A percentile compares a stretch with the other conserved stretches of the same genome.
Conservation (phyloP, 2,113 vertebrate species). For the Campylorhamphus procurvoides region DNA sequence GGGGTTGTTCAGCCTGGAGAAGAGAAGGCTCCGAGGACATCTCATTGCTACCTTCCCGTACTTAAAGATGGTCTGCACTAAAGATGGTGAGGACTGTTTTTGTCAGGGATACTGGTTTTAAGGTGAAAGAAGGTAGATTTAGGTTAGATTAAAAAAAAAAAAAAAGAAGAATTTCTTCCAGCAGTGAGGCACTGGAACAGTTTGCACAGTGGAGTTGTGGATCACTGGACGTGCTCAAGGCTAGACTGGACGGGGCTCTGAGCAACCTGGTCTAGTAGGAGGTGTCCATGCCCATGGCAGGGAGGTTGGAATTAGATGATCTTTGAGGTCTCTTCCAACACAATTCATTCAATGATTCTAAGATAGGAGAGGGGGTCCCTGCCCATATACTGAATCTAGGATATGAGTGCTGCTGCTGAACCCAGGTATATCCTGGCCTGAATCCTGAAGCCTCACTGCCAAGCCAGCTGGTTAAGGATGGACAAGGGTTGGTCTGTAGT, state of each 20-base stretch:
- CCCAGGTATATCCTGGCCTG: not conserved
- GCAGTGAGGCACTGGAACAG: not conserved
- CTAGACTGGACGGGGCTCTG: not conserved
- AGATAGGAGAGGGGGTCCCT: not conserved
- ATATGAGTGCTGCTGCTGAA: not conserved
- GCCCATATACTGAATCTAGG: not conserved
- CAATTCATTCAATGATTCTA: not conserved
- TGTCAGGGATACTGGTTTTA: not conserved
- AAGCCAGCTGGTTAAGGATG: not conserved
- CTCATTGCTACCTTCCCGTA: not conserved
- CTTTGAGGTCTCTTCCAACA: not conserved
- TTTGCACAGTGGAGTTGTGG: not conserved
- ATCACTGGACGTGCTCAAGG: not conserved
- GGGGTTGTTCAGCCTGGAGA: not conserved
- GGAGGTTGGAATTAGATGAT: not conserved
- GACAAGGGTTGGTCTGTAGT: not conserved
- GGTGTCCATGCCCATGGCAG: not conserved
- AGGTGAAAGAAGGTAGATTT: not conserved
- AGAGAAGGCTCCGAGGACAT: not conserved
- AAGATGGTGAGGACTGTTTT: not conserved
- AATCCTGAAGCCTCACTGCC: accelerated
- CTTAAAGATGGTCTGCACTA: not conserved
- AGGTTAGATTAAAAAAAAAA: not conserved
- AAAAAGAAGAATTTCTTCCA: not conserved
- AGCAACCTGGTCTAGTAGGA: not conserved